Conservation (phyloP, 2,113 vertebrate species). For the Cervus canadensis region DNA sequence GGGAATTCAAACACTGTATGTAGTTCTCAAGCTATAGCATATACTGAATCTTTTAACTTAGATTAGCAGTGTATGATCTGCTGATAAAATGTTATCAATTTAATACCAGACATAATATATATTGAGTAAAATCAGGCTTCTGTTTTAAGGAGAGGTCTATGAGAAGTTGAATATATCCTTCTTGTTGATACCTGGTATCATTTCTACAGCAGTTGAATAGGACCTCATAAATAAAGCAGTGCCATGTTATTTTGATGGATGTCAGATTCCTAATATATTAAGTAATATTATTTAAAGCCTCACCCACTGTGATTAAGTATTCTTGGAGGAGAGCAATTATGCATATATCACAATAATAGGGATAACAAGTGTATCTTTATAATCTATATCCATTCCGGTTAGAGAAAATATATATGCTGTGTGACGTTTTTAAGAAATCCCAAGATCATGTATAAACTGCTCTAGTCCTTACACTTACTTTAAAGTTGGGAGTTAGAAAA, state of each 20-base stretch:
- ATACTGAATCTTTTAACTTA: background rate
- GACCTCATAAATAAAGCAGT: background rate
- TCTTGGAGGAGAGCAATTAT: slow-evolving; percentile 49
- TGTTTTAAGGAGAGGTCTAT: background rate
- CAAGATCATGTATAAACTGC: background rate
- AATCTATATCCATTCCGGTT: background rate
- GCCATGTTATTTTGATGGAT: slow-evolving; percentile 40
- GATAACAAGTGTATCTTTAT: slow-evolving; percentile 18
- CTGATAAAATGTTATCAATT: background rate
- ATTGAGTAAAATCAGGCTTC: background rate
- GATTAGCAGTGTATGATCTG: background rate
- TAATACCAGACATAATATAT: background rate
- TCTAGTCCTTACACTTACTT: background rate
- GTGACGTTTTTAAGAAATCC: background rate
- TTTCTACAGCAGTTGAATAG: background rate
- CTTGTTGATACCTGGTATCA: background rate
- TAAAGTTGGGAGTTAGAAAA: background rate
- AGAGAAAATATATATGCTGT: slow-evolving; percentile 14
- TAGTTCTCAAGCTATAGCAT: background rate
- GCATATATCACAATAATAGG: slow-evolving; percentile 22
- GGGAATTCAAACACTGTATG: slow-evolving; percentile 12
- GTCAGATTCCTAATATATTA: slow-evolving; percentile 25
- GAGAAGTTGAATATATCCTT: background rate
- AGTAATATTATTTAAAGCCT: slow-evolving; percentile 64
- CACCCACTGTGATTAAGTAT: slow-evolving; percentile 42